Evolutionary conservation across 2,888 invertebrate genomes (phyloP).

Genomic region (Apantesis nais): DNA sequence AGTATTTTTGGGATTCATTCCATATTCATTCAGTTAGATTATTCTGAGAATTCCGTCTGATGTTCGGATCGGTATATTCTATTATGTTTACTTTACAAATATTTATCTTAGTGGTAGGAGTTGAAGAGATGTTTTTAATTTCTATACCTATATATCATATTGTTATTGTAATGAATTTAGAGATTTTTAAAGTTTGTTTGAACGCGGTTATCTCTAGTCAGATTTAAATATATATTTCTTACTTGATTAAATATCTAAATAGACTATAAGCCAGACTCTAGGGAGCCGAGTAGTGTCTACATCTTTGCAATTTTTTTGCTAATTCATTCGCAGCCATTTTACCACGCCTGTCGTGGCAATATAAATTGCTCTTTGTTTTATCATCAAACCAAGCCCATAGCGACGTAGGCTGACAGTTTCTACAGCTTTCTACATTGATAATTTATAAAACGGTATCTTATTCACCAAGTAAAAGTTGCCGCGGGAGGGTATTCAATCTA

Average conservation of each 20-base stretch:
- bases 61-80: background rate
- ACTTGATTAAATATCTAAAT: background rate
- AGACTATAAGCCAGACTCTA: background rate
- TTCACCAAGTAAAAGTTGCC: slow-evolving; percentile 18
- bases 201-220: background rate
- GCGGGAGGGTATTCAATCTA: slow-evolving; percentile 18
- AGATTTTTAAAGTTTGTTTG: background rate
- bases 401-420: slow-evolving; percentile 15
- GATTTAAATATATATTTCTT: background rate
- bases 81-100: background rate
- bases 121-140: background rate
- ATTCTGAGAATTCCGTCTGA: slow-evolving; percentile 5
- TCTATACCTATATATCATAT: too few relatives aligned
- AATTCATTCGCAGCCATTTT: slow-evolving; percentile 12
- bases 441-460: slow-evolving; percentile 23
- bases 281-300: background rate
- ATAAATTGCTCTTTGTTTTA: slow-evolving; percentile 22
- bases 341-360: slow-evolving; percentile 19
- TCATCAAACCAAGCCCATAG: slow-evolving; percentile 15
- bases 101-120: background rate
- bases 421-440: slow-evolving; percentile 21
- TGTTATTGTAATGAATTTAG: too few relatives aligned
- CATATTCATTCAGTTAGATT: background rate
- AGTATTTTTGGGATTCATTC: background rate
- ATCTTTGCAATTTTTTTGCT: background rate